Conservation (phyloP, 2,113 vertebrate species). For the Strix aluco region DNA sequence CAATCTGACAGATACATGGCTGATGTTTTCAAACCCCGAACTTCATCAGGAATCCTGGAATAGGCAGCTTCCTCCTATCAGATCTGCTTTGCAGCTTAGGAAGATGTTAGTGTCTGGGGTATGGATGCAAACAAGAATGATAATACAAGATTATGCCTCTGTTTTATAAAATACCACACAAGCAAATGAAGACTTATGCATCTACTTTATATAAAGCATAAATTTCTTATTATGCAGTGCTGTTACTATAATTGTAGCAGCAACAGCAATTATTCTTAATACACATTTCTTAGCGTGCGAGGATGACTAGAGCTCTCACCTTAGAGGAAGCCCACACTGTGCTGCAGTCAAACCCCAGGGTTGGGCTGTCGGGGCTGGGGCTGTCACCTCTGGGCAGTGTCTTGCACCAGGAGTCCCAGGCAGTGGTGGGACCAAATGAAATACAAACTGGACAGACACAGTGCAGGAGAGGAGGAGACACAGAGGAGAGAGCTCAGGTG, state of each 20-base stretch:
- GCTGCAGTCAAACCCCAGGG: accelerated
- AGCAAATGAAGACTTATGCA: not conserved
- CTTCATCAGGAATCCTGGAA: not conserved
- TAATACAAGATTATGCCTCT: not conserved
- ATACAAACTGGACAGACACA: too few species aligned
- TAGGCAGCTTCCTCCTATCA: not conserved
- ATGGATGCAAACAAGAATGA: not conserved
- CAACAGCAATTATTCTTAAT: not conserved
- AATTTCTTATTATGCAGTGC: not conserved
- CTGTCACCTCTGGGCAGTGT: not conserved
- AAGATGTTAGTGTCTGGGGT: not conserved
- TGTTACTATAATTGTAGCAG: not conserved
- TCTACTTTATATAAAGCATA: not conserved
- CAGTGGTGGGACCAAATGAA: accelerated
- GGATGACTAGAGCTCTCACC: not conserved
- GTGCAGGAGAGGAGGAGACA: not conserved
- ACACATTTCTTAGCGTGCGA: not conserved
- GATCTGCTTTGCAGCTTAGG: not conserved
- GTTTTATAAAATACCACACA: not conserved
- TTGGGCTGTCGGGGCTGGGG: not conserved
- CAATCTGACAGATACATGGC: not conserved
- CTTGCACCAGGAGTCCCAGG: not conserved
- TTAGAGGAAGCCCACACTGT: accelerated
- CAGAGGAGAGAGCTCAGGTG: not conserved
- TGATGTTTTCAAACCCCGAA: not conserved